Evolutionary conservation across 2,888 invertebrate genomes (phyloP).

Genomic region (Trichogramma evanescens): DNA sequence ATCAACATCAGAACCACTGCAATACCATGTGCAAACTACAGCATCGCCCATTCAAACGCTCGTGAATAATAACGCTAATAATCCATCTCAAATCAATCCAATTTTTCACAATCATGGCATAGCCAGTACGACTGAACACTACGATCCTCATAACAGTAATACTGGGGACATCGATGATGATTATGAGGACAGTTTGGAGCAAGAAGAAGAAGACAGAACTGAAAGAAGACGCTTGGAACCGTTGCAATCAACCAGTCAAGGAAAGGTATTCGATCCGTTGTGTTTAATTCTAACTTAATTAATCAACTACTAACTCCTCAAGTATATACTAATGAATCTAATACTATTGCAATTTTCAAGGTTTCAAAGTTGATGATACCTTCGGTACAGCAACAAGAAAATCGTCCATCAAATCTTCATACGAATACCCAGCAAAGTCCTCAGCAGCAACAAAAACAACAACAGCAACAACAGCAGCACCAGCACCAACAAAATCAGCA

Average conservation of each 20-base stretch:
- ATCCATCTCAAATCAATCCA: slow-evolving; percentile 39
- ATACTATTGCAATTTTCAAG: slow-evolving; percentile 20
- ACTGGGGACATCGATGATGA: slow-evolving; percentile 38
- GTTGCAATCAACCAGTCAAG: slow-evolving; percentile 38
- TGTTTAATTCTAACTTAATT: not conserved
- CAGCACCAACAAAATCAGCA: too few relatives aligned
- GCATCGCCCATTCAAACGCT: slow-evolving; percentile 42
- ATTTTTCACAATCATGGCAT: slow-evolving; percentile 42
- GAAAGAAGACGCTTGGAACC: slow-evolving; percentile 36
- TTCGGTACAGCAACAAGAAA: slow-evolving; percentile 31
- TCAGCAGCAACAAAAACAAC: too few relatives aligned
- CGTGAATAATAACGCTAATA: slow-evolving; percentile 35
- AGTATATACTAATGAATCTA: not conserved
- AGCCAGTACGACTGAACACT: slow-evolving; percentile 41
- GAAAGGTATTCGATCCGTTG: slow-evolving; percentile 30
- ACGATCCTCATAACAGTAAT: slow-evolving; percentile 36
- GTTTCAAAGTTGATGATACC: slow-evolving; percentile 41
- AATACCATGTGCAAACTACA: slow-evolving; percentile 32
- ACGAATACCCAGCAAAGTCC: slow-evolving; percentile 25
- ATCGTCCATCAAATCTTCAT: slow-evolving; percentile 22
- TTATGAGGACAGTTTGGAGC: slow-evolving; percentile 32
- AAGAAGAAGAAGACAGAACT: slow-evolving; percentile 22
- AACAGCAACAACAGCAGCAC: too few relatives aligned
- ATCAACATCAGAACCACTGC: slow-evolving; percentile 37
- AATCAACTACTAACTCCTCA: not conserved